Evolutionary conservation across 1,140 invertebrate genomes (phyloP), one percentile per base, ranked within the genome.

Genomic region (Caenorhabditis remanei): DNA sequence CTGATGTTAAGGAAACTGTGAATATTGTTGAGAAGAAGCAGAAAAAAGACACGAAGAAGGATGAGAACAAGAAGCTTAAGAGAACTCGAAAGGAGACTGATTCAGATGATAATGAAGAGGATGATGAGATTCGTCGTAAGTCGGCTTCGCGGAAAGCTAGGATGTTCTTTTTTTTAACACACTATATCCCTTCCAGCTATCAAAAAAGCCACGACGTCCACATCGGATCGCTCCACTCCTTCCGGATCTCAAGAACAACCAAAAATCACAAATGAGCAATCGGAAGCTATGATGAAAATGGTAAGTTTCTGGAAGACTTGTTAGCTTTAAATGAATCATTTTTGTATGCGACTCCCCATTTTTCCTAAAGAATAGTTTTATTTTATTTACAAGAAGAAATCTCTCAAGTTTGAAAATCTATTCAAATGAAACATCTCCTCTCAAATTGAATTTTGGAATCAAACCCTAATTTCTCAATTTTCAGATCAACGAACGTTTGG

Each of bases 401-500:
- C 32, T 32, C 32, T 32, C 2, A 32, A 32, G 32, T 32, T 32
- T 32, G 32, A 32, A 32, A 32, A 32, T 2, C 32, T 32, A 32
- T 32, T 32, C 32, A 53, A 2, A 53, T 53, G 16, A 16, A 53
- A 16, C 16, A 13, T 53, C 50, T 9, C 50, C 50, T 53, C 9
- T 9, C 16, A 13, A 16, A 2, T 16, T 16, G 1, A 53, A 13
- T 9, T 53, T 53, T 53, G 56, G 16, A 19, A 24, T 8, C 13
- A 61, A 61, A 61, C 56, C 1, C n/a, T 1, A n/a, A 61, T 61
- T 61, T 8, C 13, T 53, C 9, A n/a, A 8, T 19, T 65, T 71
- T 71, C 43, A 71, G 67, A 71, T 71, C 24, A 21, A 71, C 19
- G 67, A 71, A 8, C 67, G 43, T 9, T 71, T 71, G 21, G 67